These are phyloP conservation scores for Sternarchorhynchus goeldii DNA, from an alignment of 2,797 vertebrate species.

Conservation along the genomic window DNA sequence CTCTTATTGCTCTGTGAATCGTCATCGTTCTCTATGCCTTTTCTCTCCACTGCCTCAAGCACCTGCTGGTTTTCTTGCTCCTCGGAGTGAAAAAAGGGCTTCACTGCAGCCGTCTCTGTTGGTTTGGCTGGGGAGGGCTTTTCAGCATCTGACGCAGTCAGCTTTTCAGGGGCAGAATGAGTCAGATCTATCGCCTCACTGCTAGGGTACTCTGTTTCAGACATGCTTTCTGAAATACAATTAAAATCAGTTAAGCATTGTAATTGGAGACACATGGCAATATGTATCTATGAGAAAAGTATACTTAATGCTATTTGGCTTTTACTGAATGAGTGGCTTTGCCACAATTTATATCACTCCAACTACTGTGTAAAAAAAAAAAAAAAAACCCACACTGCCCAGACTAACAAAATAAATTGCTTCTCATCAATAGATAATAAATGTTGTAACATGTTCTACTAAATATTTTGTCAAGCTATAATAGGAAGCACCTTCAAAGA, in stretches of 20 bases:
- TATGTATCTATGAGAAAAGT: neutral
- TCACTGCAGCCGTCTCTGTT: conserved; percentile 46
- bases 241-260: neutral
- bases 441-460: too few species aligned
- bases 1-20: conserved; percentile 92
- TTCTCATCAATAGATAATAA: too few species aligned
- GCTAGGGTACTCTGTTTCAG: conserved; percentile 75
- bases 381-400: too few species aligned
- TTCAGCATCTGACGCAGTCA: conserved; percentile 50
- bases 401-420: too few species aligned
- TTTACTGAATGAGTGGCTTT: neutral
- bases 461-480: neutral
- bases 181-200: conserved; percentile 79
- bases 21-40: conserved; percentile 75
- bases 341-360: too few species aligned
- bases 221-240: conserved; percentile 81
- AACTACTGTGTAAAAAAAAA: too few species aligned
- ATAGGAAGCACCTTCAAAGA: too few species aligned
- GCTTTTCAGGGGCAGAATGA: conserved; percentile 63
- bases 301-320: neutral
- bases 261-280: neutral
- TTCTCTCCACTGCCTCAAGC: conserved; percentile 57
- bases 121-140: conserved; percentile 55
- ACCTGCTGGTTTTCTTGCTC: conserved; percentile 19
- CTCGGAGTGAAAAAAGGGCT: conserved; percentile 29